phyloP scores from a whole-genome alignment of 2,113 vertebrate species.

The Symphodus melops region DNA sequence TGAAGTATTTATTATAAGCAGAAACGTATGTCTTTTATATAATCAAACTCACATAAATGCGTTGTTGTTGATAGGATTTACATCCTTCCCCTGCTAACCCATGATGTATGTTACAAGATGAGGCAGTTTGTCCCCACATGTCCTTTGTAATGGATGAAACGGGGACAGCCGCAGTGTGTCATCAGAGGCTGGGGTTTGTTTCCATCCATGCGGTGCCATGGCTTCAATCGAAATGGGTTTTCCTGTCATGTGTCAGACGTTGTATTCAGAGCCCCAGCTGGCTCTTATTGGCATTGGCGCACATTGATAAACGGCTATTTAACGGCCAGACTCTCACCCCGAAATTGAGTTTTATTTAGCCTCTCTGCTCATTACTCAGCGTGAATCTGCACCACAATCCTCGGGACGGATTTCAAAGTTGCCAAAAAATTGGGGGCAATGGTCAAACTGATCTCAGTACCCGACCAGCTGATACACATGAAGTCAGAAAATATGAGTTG shows the following conservation, averaged over 20 bases:
- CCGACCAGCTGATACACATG: conserved; percentile 55
- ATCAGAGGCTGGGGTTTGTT: conserved; percentile 41
- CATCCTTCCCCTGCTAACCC: conserved; percentile 17
- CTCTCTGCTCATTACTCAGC: conserved; percentile 50
- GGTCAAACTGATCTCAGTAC: conserved; percentile 68
- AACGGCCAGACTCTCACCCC: conserved; percentile 66
- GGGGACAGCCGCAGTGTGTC: not conserved
- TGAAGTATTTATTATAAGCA: not conserved
- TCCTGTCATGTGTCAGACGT: conserved; percentile 24
- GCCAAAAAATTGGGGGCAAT: conserved; percentile 59
- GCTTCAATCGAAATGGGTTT: conserved; percentile 13
- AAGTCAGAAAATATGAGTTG: conserved; percentile 35
- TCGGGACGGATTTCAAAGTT: conserved; percentile 54
- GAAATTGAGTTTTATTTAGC: conserved; percentile 67
- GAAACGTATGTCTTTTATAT: not conserved
- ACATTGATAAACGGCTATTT: conserved; percentile 63
- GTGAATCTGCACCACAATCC: conserved; percentile 33
- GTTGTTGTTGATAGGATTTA: no score
- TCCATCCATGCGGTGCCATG: not conserved
- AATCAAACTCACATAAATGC: no score
- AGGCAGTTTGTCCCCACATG: conserved; percentile 18
- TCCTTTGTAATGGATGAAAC: conserved; percentile 11
- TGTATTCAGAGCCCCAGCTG: conserved; percentile 65
- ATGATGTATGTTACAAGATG: conserved; percentile 1
- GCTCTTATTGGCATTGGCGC: conserved; percentile 56